phyloP scores from a whole-genome alignment of 2,113 vertebrate genomes.

The Struthio camelus region DNA sequence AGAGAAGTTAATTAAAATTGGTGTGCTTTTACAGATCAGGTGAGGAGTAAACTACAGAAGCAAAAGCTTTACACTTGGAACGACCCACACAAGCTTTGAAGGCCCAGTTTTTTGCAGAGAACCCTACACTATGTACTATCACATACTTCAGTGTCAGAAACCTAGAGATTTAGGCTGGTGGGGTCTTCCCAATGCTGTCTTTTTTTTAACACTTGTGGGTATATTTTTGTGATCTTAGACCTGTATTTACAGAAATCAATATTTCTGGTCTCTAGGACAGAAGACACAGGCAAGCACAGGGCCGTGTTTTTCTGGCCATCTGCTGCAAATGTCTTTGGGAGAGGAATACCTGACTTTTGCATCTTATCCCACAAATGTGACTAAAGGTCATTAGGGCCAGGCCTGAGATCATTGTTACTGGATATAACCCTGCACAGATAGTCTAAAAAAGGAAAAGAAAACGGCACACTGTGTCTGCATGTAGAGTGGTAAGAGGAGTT shows the following conservation, averaged over 20 bases:
- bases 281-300: rapidly evolving
- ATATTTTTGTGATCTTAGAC: neutral
- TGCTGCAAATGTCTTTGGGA: neutral
- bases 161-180: neutral
- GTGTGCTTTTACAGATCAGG: neutral
- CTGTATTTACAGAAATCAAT: neutral
- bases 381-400: constrained; percentile 35
- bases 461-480: constrained; percentile 50
- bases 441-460: constrained; percentile 60
- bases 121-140: rapidly evolving
- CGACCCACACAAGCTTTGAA: no score
- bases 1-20: constrained; percentile 59
- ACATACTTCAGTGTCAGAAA: neutral
- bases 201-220: rapidly evolving
- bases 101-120: neutral
- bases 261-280: neutral
- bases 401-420: constrained; percentile 51
- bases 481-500: constrained; percentile 55
- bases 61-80: neutral
- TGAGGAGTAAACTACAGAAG: neutral
- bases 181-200: neutral
- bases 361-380: neutral
- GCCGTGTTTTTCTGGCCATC: neutral
- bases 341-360: neutral
- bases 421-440: constrained; percentile 44